phyloP scores from a whole-genome alignment of 37 sponge, comb jelly and placozoan species.

The Hormiphora californensis region DNA sequence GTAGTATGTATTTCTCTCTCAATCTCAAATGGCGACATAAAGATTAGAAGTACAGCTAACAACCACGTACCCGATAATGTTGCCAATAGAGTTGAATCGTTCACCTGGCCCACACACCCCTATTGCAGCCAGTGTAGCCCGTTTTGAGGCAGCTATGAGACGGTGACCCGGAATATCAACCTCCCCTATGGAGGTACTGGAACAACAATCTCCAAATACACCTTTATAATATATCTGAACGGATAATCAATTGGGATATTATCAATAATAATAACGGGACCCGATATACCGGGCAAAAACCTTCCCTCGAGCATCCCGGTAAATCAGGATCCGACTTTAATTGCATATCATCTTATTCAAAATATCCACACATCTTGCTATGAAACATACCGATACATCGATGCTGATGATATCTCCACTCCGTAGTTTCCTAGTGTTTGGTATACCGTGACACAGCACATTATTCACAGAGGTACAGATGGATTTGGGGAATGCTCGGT shows the following conservation, averaged over 20 bases:
- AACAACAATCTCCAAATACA: constrained; percentile 49
- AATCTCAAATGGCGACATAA: no score
- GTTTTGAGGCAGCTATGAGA: neutral
- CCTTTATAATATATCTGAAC: constrained; percentile 3
- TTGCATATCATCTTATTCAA: no score
- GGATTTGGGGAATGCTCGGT: constrained; percentile 59
- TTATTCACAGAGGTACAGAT: constrained; percentile 63
- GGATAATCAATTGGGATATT: neutral
- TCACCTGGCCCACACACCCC: neutral
- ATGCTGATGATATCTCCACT: constrained; percentile 60
- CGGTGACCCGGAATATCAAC: constrained; percentile 4
- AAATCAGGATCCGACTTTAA: no score
- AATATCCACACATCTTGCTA: no score
- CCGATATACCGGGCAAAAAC: neutral
- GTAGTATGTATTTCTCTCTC: no score
- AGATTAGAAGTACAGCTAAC: no score
- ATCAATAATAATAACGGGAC: neutral
- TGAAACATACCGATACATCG: constrained; percentile 58
- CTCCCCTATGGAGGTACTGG: neutral
- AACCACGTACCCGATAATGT: constrained; percentile 33
- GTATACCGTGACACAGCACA: constrained; percentile 59
- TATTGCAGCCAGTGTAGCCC: constrained; percentile 24
- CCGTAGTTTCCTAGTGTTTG: constrained; percentile 41
- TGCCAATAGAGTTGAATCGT: neutral
- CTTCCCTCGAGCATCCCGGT: neutral